phyloP scores from a whole-genome alignment of 2,797 vertebrate species.

The Lepilemur ruficaudatus region DNA sequence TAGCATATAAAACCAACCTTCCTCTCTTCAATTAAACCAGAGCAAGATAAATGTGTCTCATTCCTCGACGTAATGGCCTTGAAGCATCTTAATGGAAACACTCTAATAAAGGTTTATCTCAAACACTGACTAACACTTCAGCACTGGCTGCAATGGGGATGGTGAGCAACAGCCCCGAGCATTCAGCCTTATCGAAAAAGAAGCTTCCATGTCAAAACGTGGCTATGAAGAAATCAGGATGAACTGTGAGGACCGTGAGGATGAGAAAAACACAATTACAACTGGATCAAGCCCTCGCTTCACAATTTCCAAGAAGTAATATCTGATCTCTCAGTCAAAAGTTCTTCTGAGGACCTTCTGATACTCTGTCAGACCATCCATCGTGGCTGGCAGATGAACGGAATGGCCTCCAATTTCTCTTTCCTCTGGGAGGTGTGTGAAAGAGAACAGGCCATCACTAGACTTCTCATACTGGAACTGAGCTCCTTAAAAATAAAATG shows the following conservation, averaged over 20 bases:
- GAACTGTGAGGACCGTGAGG: not conserved
- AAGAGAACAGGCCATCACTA: not conserved
- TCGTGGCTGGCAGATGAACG: not conserved
- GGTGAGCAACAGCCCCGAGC: not conserved
- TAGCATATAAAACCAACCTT: constrained; percentile 59
- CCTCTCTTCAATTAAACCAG: constrained; percentile 65
- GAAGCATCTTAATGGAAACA: constrained; percentile 60
- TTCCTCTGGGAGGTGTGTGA: not conserved
- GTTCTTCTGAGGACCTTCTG: not conserved
- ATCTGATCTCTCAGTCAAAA: constrained; percentile 9
- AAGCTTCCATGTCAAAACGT: constrained; percentile 26
- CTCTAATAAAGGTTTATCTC: constrained; percentile 71
- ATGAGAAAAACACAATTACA: constrained; percentile 10
- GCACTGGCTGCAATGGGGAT: not conserved
- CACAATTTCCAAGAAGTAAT: not conserved
- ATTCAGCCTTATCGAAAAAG: not conserved
- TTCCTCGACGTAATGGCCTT: constrained; percentile 58
- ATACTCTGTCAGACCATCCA: not conserved
- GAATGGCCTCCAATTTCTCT: not conserved
- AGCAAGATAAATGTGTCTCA: constrained; percentile 64
- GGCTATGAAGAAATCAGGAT: constrained; percentile 48
- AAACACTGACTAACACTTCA: constrained; percentile 43
- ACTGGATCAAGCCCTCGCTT: not conserved
- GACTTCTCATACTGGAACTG: not conserved
- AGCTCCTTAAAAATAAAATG: constrained; percentile 30